These are phyloP conservation scores for Lasioglossum marginatum DNA, from an alignment of 2,888 invertebrate genomes.

Conservation along the genomic window DNA sequence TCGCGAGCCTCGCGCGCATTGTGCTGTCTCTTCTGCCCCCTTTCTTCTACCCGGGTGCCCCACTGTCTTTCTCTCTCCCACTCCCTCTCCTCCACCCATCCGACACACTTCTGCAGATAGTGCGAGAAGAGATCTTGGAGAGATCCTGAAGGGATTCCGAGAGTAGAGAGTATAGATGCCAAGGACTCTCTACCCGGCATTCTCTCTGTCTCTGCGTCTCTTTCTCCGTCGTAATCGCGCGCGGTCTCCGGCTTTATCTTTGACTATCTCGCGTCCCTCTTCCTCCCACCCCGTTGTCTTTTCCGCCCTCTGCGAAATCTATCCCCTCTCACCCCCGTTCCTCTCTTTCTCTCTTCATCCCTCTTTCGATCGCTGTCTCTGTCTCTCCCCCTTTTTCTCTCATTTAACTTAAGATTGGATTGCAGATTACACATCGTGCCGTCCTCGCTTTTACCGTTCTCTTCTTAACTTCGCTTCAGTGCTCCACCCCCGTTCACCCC, in stretches of 20 bases:
- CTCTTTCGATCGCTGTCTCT: not conserved
- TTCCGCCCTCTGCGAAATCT: constrained; percentile 19
- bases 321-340: not conserved
- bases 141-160: constrained; percentile 73
- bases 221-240: constrained; percentile 54
- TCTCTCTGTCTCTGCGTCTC: constrained; percentile 51
- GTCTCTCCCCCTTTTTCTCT: constrained; percentile 56
- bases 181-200: constrained; percentile 64
- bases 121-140: constrained; percentile 68
- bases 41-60: not conserved
- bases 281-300: constrained; percentile 9
- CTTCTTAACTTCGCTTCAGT: constrained; percentile 66
- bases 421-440: constrained; percentile 76
- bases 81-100: not conserved
- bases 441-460: constrained; percentile 59
- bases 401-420: constrained; percentile 78
- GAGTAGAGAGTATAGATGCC: constrained; percentile 67
- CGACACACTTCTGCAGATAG: constrained; percentile 67
- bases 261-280: constrained; percentile 38
- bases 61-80: not conserved
- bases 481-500: constrained; percentile 19
- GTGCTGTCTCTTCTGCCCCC: constrained; percentile 66
- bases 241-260: constrained; percentile 53
- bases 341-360: no score
- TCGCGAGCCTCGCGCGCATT: constrained; percentile 71